A percentile compares a stretch with the other conserved stretches of the same genome.
These are phyloP conservation scores for Procambarus clarkii DNA, from an alignment of 1,140 invertebrate species.

Conservation along the genomic window DNA sequence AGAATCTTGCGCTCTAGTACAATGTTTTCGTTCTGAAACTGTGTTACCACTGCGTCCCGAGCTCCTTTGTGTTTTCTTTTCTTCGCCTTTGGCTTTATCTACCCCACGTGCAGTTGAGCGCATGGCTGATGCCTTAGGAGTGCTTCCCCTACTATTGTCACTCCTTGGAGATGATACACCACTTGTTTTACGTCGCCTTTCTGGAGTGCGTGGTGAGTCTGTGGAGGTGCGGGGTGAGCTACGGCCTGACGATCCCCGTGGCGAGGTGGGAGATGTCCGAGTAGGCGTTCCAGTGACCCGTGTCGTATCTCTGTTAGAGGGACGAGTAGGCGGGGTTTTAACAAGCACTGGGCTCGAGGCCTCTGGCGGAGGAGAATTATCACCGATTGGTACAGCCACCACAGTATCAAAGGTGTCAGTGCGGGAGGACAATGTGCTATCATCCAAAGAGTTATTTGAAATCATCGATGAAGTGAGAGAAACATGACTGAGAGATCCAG, in stretches of 20 bases:
- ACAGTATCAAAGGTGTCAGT: slow-evolving; percentile 67
- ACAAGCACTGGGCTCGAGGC: slow-evolving; percentile 1
- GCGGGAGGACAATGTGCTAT: slow-evolving; percentile 63
- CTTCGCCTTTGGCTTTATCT: slow-evolving; percentile 25
- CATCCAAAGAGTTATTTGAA: slow-evolving; percentile 47
- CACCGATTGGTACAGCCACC: slow-evolving; percentile 30
- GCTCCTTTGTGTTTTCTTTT: slow-evolving; percentile 20
- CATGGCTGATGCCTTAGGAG: slow-evolving; percentile 34
- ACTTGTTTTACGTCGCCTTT: slow-evolving; percentile 32
- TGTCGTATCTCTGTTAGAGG: slow-evolving; percentile 20
- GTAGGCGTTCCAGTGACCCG: slow-evolving; percentile 37
- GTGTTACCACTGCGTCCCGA: slow-evolving; percentile 6
- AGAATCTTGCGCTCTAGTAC: slow-evolving; percentile 11
- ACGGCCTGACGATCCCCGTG: slow-evolving; percentile 47
- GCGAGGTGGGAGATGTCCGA: slow-evolving; percentile 49
- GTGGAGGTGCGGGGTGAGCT: slow-evolving; percentile 40
- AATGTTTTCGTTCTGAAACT: slow-evolving; percentile 12
- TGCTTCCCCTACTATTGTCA: slow-evolving; percentile 50
- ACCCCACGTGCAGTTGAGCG: slow-evolving; percentile 29
- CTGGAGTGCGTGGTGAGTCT: slow-evolving; percentile 35
- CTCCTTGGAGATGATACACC: slow-evolving; percentile 27
- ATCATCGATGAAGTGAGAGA: slow-evolving; percentile 65
- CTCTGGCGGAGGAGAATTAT: slow-evolving; percentile 5
- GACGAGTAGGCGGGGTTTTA: slow-evolving; percentile 21
- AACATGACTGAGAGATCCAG: slow-evolving; percentile 39